Conservation (phyloP, 1,140 invertebrate genomes). For the Bombus confusus region DNA sequence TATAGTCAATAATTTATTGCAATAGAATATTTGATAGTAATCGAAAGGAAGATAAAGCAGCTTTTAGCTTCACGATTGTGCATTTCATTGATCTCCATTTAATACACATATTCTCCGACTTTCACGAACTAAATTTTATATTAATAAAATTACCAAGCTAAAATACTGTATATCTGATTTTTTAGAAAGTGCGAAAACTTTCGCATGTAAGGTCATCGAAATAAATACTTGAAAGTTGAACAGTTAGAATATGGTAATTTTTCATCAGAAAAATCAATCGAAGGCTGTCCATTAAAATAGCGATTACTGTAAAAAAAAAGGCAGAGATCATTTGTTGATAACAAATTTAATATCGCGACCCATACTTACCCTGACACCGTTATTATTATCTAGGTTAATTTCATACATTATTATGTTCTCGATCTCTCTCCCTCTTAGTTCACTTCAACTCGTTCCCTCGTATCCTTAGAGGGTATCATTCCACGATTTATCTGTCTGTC, state of each 20-base stretch:
- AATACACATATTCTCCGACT: not conserved
- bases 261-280: not conserved
- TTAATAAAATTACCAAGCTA: not conserved
- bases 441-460: not conserved
- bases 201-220: not conserved
- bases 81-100: not conserved
- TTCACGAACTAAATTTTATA: not conserved
- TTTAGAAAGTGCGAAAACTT: not conserved
- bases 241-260: not conserved
- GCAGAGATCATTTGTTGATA: not conserved
- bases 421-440: not conserved
- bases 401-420: not conserved
- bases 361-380: not conserved
- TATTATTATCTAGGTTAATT: conserved; percentile 10
- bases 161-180: not conserved
- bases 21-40: not conserved
- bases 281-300: not conserved
- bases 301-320: not conserved
- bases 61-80: not conserved
- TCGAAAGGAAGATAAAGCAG: not conserved
- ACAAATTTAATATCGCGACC: not conserved
- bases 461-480: no score
- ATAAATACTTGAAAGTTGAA: not conserved
- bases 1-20: not conserved
- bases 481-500: not conserved